Conservation (phyloP, 2,888 invertebrate species). For the Volucella bombylans region DNA sequence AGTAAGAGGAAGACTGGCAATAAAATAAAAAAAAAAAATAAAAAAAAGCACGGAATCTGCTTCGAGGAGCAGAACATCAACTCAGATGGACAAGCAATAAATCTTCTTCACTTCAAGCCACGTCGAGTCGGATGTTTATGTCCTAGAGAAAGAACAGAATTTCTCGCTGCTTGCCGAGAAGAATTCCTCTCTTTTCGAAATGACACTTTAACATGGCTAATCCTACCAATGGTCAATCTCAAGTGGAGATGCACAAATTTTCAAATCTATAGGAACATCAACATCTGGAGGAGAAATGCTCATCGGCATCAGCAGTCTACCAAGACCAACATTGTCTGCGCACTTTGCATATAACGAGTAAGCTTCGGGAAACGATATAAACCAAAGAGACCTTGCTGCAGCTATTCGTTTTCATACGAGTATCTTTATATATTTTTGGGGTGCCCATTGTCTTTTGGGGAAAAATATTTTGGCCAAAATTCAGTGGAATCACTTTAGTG, state of each 20-base stretch:
- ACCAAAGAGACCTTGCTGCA: conserved; percentile 38
- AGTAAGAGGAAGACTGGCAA: conserved; percentile 21
- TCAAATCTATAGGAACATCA: conserved; percentile 53
- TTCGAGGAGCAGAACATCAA: conserved; percentile 60
- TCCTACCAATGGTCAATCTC: conserved; percentile 40
- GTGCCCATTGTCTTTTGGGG: conserved; percentile 62
- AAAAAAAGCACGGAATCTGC: conserved; percentile 46
- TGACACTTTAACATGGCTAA: conserved; percentile 68
- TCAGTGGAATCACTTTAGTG: conserved; percentile 70
- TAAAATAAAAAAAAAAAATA: conserved; percentile 22
- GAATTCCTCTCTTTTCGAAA: conserved; percentile 55
- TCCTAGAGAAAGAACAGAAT: conserved; percentile 66
- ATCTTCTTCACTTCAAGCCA: conserved; percentile 73
- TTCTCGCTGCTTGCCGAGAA: conserved; percentile 49
- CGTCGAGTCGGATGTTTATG: conserved; percentile 73
- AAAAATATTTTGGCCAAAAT: conserved; percentile 49
- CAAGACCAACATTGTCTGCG: conserved; percentile 21
- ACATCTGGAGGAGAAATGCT: conserved; percentile 62
- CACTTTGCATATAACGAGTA: conserved; percentile 70
- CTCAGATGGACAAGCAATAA: conserved; percentile 73
- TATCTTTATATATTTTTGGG: conserved; percentile 42
- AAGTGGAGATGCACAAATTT: conserved; percentile 35
- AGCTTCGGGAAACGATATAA: conserved; percentile 65
- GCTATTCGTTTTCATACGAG: conserved; percentile 12
- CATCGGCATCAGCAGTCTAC: neutral